phyloP scores from a whole-genome alignment of 2,888 invertebrate species.

The Pandemis corylana region DNA sequence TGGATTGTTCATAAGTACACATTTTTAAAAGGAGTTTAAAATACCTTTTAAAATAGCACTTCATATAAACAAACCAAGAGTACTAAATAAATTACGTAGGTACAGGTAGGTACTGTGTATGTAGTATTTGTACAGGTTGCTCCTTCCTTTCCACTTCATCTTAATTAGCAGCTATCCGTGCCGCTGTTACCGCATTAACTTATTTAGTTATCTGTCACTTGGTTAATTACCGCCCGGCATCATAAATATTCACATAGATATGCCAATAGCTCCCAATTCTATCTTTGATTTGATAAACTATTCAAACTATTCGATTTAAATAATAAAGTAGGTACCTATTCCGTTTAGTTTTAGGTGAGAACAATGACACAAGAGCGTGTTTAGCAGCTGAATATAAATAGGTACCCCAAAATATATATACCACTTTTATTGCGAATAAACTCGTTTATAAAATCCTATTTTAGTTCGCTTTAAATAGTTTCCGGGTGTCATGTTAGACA shows the following conservation, averaged over 20 bases:
- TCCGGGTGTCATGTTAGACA: not conserved
- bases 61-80: not conserved
- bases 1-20: not conserved
- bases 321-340: not conserved
- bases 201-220: constrained; percentile 11
- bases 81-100: not conserved
- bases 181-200: constrained; percentile 3
- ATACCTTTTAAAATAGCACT: not conserved
- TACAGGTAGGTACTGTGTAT: not conserved
- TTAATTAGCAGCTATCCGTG: constrained; percentile 5
- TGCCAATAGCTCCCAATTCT: not conserved
- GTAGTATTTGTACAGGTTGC: constrained; percentile 19
- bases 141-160: constrained; percentile 14
- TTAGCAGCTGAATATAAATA: constrained; percentile 13
- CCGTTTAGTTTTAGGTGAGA: not conserved
- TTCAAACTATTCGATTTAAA: not conserved
- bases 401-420: not conserved
- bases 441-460: constrained; percentile 1
- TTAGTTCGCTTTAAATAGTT: constrained; percentile 1
- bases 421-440: constrained; percentile 2
- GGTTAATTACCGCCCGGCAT: not conserved
- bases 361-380: constrained; percentile 1
- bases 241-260: constrained; percentile 1
- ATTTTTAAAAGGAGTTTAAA: not conserved
- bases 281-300: not conserved